Base-by-base conservation (phyloP, 1,140 invertebrate genomes). In the Oncopeltus fasciatus region DNA sequence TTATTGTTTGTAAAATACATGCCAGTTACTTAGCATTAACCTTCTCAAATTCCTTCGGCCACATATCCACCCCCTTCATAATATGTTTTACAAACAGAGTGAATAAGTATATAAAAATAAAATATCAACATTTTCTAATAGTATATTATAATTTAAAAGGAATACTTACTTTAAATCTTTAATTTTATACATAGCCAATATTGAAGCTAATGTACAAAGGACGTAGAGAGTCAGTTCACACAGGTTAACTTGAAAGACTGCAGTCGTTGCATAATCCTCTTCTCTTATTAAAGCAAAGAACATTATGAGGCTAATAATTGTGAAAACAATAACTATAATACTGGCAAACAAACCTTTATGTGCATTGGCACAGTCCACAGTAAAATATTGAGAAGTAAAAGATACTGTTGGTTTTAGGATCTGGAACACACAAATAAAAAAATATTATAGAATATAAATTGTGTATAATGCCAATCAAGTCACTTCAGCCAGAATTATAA, bases 271-370 rank as follows among this genome's bases (percentile, higher is more conserved):
- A 61, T 90, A 86, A 63, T 94, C 88, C 0, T 85, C 83, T 47
- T 84, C 85, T 1, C 89, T 89, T 64, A 95, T 90, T 5, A 95
- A 78, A 5, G 97, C 92, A 75, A 96, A 95, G 75, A 95, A 96
- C 1, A 96, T 79, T 63, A 95, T 95, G 8, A 95, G 77, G 1
- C 90, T 92, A 66, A 98, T 96, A 62, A 97, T 93, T 1, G 92
- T 95, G 24, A 95, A 74, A 1, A 97, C 92, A 26, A 95, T 76
- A 0, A 94, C 83, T 12, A 98, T 74, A 57, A 97, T 94, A 24
- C 94, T 93, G 53, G 93, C 84, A 71, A 98, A 97, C 0, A 97
- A 77, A 2, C 90, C 90, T 73, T 95, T 95, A 73, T 95, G 92
- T 5, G 93, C 92, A 65, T 90, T 80, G 0, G 92, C 90, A 72